A percentile compares a stretch with the other conserved stretches of the same genome.
These are phyloP conservation scores for Cherax quadricarinatus DNA, from an alignment of 1,140 invertebrate species.

Conservation along the genomic window DNA sequence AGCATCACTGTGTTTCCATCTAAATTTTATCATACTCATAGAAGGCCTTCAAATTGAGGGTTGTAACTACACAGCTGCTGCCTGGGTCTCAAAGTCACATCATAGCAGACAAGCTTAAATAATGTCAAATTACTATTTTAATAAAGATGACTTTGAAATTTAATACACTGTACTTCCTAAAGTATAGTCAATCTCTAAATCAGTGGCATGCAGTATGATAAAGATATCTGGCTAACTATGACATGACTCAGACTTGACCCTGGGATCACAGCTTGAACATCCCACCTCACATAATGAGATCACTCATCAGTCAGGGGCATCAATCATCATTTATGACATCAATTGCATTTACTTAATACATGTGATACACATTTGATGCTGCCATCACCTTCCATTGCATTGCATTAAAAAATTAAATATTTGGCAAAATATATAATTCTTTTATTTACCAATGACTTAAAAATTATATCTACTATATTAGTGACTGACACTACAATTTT, in stretches of 20 bases:
- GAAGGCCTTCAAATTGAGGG: slow-evolving; percentile 33
- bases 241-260: slow-evolving; percentile 10
- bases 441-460: not conserved
- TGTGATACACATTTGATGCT: slow-evolving; percentile 5
- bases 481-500: too few species aligned
- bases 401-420: not conserved
- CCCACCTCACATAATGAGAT: slow-evolving; percentile 23
- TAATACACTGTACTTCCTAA: not conserved
- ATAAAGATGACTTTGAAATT: too few species aligned
- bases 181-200: not conserved
- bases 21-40: not conserved
- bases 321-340: not conserved
- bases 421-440: not conserved
- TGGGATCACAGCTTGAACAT: slow-evolving; percentile 39
- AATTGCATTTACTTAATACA: not conserved
- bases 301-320: slow-evolving; percentile 31
- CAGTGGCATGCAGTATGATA: not conserved
- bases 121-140: too few species aligned
- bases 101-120: not conserved
- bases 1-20: not conserved
- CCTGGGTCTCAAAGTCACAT: not conserved
- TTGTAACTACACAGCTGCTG: slow-evolving; percentile 46
- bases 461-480: too few species aligned
- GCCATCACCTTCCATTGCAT: slow-evolving; percentile 52
- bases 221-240: not conserved